These are phyloP conservation scores for Speoplatyrhinus poulsoni DNA, from an alignment of 2,113 vertebrate species.

Conservation along the genomic window DNA sequence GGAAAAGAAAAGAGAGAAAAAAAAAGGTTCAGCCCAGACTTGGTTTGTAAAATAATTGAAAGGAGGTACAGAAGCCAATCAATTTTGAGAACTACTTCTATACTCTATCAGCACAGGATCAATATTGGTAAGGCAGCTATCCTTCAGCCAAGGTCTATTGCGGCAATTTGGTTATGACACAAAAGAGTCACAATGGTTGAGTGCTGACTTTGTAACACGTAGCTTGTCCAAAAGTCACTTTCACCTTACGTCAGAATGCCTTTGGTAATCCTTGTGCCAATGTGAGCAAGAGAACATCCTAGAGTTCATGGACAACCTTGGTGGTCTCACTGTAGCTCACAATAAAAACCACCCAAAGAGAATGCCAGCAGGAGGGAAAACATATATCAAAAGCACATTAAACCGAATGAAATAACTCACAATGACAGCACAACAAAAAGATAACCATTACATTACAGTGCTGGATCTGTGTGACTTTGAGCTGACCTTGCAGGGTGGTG, in stretches of 20 bases:
- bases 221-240: slow-evolving; percentile 34
- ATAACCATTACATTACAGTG: slow-evolving; percentile 67
- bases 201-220: neutral
- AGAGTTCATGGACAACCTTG: slow-evolving; percentile 14
- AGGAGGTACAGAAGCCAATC: too few species aligned
- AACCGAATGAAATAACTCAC: slow-evolving; percentile 68
- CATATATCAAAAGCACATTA: slow-evolving; percentile 74
- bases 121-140: too few species aligned
- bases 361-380: slow-evolving; percentile 33
- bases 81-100: too few species aligned
- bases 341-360: slow-evolving; percentile 42
- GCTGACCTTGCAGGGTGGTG: slow-evolving; percentile 63
- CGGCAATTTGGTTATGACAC: neutral
- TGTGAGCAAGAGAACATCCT: slow-evolving; percentile 10
- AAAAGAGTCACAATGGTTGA: too few species aligned
- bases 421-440: slow-evolving; percentile 67
- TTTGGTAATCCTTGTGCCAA: slow-evolving; percentile 22
- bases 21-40: too few species aligned
- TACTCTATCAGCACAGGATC: too few species aligned
- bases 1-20: too few species aligned
- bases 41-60: too few species aligned
- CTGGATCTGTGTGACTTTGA: slow-evolving; percentile 64
- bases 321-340: slow-evolving; percentile 23
- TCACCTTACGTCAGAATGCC: slow-evolving; percentile 29
- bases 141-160: neutral